Conservation (phyloP, 1,140 invertebrate species). For the Aphaenogaster floridana region DNA sequence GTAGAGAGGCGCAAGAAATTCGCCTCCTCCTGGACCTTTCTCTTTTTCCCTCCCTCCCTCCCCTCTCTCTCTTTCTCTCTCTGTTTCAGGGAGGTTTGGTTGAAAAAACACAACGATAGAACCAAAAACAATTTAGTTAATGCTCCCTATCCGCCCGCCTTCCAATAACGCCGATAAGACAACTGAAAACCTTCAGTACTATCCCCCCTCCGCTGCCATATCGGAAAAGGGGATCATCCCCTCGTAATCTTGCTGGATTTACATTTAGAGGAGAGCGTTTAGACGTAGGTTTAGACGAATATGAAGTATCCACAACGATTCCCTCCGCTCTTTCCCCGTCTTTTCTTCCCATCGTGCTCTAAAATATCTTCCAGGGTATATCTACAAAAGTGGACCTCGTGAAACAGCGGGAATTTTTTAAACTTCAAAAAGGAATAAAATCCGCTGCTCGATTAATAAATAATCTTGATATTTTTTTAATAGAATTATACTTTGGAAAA, state of each 20-base stretch:
- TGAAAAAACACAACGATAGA: slow-evolving; percentile 55
- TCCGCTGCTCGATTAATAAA: neutral
- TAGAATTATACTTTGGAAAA: neutral
- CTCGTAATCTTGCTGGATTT: slow-evolving; percentile 75
- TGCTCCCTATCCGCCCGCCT: slow-evolving; percentile 61
- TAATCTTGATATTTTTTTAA: neutral
- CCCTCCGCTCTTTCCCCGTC: neutral
- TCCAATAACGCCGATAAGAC: slow-evolving; percentile 71
- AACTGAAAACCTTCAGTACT: slow-evolving; percentile 57
- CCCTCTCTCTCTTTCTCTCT: neutral
- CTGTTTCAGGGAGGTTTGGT: neutral
- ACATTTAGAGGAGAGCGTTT: slow-evolving; percentile 79
- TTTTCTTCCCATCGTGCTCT: neutral
- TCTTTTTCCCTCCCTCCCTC: neutral
- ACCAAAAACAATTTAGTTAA: slow-evolving; percentile 79
- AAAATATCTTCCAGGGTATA: neutral
- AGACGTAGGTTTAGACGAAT: slow-evolving; percentile 55
- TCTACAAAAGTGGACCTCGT: neutral
- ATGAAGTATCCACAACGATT: slow-evolving; percentile 22
- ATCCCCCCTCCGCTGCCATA: slow-evolving; percentile 25
- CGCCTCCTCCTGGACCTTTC: neutral
- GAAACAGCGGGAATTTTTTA: neutral
- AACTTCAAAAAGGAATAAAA: neutral
- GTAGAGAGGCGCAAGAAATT: slow-evolving; percentile 48
- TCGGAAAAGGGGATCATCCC: slow-evolving; percentile 64